A percentile compares a stretch with the other conserved stretches of the same genome.
Conservation (phyloP, 37 sponge, comb jelly and placozoan genomes). For the Ephydatia muelleri region DNA sequence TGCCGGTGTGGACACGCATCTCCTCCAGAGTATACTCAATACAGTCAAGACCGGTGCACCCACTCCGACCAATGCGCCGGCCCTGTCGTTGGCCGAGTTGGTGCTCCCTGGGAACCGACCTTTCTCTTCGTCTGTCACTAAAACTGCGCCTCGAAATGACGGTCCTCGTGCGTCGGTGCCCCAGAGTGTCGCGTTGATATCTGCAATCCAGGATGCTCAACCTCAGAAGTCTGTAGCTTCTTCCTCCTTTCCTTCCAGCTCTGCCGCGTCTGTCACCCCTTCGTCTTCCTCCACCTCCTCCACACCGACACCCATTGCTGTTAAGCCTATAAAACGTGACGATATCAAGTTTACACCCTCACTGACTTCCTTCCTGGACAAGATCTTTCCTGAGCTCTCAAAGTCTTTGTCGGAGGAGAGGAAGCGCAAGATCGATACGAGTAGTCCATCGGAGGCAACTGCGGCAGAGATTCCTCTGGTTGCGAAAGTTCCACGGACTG, state of each 20-base stretch:
- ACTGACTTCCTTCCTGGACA: constrained; percentile 45
- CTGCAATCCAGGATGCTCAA: no score
- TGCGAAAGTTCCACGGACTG: no score
- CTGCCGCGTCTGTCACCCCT: background rate
- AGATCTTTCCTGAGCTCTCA: constrained; percentile 67
- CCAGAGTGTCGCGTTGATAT: no score
- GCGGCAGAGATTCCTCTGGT: no score
- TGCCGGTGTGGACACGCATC: constrained; percentile 11
- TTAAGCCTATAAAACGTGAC: background rate
- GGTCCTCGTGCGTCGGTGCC: background rate
- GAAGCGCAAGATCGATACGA: constrained; percentile 28
- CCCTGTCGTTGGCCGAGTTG: background rate
- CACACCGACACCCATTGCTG: background rate
- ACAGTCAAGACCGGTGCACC: constrained; percentile 7
- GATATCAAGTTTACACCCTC: constrained; percentile 59
- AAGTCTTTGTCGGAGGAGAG: constrained; percentile 30
- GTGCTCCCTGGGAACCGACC: no score
- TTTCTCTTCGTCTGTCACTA: no score
- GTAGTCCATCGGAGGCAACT: no score
- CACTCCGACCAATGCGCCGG: background rate
- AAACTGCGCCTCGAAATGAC: no score
- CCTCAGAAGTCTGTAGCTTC: background rate
- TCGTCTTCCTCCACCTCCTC: no score
- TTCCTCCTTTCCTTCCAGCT: background rate
- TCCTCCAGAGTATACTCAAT: constrained; percentile 30